Conservation (phyloP, 2,797 vertebrate genomes). For the Cryptoprocta ferox region DNA sequence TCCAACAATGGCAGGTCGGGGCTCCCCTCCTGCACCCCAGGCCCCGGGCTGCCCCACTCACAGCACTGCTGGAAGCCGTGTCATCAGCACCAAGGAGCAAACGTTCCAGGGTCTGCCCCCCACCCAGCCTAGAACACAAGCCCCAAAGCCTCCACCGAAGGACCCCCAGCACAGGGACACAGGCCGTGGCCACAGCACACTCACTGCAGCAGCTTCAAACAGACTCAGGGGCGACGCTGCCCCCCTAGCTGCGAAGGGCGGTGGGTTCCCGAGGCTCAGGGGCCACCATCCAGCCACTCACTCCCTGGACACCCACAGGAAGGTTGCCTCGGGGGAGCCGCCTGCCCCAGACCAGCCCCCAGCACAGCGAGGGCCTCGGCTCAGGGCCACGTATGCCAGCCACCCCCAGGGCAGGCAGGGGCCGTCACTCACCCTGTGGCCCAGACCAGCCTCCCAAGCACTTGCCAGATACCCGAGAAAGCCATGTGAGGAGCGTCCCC, state of each 20-base stretch:
- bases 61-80: neutral
- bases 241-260: neutral
- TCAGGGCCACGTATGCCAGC: neutral
- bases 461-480: fast-evolving
- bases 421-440: neutral
- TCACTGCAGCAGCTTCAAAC: neutral
- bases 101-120: neutral
- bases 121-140: neutral
- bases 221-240: fast-evolving
- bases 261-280: neutral
- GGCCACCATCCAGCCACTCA: neutral
- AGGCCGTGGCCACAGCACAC: fast-evolving
- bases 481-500: neutral
- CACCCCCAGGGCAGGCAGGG: neutral
- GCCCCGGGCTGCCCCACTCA: neutral
- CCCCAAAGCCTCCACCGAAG: neutral
- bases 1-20: conserved; percentile 34
- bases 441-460: neutral
- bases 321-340: neutral
- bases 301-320: neutral
- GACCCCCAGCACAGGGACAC: neutral
- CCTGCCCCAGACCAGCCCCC: neutral
- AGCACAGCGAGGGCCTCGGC: neutral
- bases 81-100: neutral
- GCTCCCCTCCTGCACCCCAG: conserved; percentile 68